A percentile compares a stretch with the other conserved stretches of the same genome.
Conservation (phyloP, 2,113 vertebrate species). For the Tichodroma muraria region DNA sequence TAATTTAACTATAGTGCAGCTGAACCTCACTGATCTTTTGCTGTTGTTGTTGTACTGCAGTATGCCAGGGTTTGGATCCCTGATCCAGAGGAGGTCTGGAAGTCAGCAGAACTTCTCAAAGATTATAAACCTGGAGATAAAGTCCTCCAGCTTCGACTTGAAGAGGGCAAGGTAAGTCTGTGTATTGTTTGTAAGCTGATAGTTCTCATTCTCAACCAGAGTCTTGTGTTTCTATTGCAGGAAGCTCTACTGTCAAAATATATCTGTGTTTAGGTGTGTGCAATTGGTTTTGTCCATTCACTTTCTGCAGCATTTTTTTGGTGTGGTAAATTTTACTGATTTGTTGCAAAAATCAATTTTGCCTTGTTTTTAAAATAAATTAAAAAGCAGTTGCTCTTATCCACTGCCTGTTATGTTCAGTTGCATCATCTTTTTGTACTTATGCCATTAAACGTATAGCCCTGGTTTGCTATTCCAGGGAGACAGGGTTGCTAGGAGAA, state of each 20-base stretch:
- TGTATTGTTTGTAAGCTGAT: background rate
- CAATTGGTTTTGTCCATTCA: background rate
- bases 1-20: background rate
- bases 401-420: background rate
- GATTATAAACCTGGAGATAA: constrained; percentile 90
- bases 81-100: constrained; percentile 94
- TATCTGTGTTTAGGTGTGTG: background rate
- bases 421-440: background rate
- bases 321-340: background rate
- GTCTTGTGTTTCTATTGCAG: background rate
- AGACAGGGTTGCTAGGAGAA: background rate
- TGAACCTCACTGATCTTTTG: background rate
- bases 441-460: fast-evolving
- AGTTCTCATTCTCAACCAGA: background rate
- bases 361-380: background rate
- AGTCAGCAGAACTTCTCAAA: constrained; percentile 90
- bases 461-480: background rate
- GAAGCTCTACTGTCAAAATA: background rate
- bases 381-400: background rate
- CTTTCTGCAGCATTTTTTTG: background rate
- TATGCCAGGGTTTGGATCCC: constrained; percentile 97
- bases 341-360: background rate
- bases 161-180: constrained; percentile 85
- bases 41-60: constrained; percentile 67
- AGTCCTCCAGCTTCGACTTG: constrained; percentile 83